Percentiles rank a stretch among this genome's conserved stretches.
These are phyloP conservation scores for Corythoichthys intestinalis DNA, from an alignment of 2,113 vertebrate species.

Conservation along the genomic window DNA sequence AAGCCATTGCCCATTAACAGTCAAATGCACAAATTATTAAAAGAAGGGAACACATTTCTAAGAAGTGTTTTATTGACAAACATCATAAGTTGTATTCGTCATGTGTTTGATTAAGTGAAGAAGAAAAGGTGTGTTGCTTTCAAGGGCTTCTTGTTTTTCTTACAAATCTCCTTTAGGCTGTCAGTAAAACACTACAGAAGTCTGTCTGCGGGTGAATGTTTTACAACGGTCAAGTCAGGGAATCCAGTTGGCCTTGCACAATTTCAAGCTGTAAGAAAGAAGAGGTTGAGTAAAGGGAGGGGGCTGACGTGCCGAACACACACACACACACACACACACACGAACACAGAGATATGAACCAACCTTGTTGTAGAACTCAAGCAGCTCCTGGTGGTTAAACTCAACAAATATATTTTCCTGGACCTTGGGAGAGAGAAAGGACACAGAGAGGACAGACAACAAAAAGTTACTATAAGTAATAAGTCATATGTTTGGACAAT, in stretches of 20 bases:
- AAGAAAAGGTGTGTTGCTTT: neutral
- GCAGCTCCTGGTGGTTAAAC: constrained; percentile 89
- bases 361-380: constrained; percentile 97
- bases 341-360: constrained; percentile 26
- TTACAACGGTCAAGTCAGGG: constrained; percentile 82
- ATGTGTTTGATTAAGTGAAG: neutral
- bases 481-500: constrained; percentile 17
- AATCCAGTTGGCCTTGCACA: constrained; percentile 95
- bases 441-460: constrained; percentile 5
- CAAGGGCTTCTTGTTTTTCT: neutral
- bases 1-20: neutral
- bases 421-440: constrained; percentile 65
- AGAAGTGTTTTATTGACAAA: neutral
- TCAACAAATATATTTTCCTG: constrained; percentile 86
- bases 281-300: constrained; percentile 20
- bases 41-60: neutral
- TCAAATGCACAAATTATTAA: neutral
- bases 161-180: constrained; percentile 17
- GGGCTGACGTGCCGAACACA: neutral
- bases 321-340: constrained; percentile 5
- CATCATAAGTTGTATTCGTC: neutral
- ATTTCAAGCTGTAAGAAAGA: constrained; percentile 85
- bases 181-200: constrained; percentile 30
- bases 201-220: constrained; percentile 21
- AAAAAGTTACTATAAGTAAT: constrained; percentile 12